A percentile compares a stretch with the other conserved stretches of the same genome.
Conservation (phyloP, 2,888 invertebrate species). For the Chrysopilus asiliformis region DNA sequence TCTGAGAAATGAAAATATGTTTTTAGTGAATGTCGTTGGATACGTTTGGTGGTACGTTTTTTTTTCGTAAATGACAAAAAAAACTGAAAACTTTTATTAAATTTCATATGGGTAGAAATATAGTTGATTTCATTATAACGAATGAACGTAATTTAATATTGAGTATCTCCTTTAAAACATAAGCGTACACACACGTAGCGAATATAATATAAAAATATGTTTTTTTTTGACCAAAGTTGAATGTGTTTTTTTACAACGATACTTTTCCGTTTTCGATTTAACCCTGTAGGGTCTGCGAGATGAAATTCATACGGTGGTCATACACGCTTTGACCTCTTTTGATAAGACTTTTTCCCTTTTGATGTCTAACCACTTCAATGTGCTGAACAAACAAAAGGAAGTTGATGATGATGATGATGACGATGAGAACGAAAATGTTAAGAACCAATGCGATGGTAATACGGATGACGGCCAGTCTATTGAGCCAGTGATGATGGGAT, state of each 20-base stretch:
- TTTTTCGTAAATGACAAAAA: no score
- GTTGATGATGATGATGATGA: constrained; percentile 1
- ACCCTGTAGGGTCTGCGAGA: constrained; percentile 34
- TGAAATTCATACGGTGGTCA: constrained; percentile 37
- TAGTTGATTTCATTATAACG: no score
- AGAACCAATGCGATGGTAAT: neutral
- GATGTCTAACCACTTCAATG: constrained; percentile 33
- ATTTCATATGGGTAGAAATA: no score
- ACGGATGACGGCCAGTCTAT: neutral
- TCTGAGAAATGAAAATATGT: neutral
- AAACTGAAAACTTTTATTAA: no score
- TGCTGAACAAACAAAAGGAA: constrained; percentile 15
- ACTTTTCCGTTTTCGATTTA: no score
- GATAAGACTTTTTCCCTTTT: constrained; percentile 35
- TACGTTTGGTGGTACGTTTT: neutral
- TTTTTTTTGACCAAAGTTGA: no score
- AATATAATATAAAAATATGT: no score
- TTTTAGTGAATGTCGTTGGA: neutral
- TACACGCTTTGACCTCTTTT: constrained; percentile 35
- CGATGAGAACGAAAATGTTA: neutral
- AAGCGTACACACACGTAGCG: no score
- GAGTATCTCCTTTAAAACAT: no score
- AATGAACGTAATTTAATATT: no score
- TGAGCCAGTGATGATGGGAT: no score
- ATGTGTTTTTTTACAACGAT: no score